Conservation (phyloP, 2,888 invertebrate genomes). For the Yponomeuta malinellus region DNA sequence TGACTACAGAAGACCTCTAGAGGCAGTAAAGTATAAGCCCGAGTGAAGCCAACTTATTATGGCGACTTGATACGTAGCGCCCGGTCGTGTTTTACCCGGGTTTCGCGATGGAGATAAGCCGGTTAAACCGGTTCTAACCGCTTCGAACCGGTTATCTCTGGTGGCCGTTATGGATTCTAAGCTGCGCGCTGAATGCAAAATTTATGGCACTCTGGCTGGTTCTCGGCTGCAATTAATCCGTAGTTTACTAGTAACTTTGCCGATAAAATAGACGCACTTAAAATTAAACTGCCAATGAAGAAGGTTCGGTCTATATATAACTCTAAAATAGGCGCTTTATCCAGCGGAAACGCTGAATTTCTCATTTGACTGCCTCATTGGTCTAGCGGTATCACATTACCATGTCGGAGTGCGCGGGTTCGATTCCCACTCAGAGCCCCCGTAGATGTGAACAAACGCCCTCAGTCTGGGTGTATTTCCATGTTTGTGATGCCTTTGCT, state of each 20-base stretch:
- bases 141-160: conserved; percentile 5
- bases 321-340: no score
- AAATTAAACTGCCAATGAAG: neutral
- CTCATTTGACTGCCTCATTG: no score
- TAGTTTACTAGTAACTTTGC: neutral
- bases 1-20: neutral
- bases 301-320: neutral
- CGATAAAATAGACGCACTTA: neutral
- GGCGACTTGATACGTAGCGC: neutral
- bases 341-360: no score
- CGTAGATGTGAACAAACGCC: no score
- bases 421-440: no score
- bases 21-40: neutral
- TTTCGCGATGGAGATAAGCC: conserved; percentile 10
- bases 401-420: no score
- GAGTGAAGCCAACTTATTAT: neutral
- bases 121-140: neutral
- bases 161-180: conserved; percentile 8
- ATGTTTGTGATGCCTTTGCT: no score
- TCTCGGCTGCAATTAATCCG: neutral
- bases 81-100: conserved; percentile 9
- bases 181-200: conserved; percentile 7
- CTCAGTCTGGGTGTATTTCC: no score
- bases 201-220: neutral
- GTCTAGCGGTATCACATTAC: no score